phyloP scores from a whole-genome alignment of 2,113 vertebrate species.

The Pitta sordida region DNA sequence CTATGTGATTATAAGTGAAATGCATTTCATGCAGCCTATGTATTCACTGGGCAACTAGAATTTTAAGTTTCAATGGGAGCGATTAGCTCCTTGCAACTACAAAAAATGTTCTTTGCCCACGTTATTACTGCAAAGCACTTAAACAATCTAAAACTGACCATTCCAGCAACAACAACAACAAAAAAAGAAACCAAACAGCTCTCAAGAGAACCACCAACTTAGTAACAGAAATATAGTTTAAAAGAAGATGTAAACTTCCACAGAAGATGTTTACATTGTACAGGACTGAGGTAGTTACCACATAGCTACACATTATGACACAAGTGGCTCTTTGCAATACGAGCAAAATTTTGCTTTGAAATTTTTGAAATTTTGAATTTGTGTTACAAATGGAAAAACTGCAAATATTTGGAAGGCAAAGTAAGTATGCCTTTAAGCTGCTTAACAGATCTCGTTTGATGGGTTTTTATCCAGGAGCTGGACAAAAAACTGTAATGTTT shows the following conservation, averaged over 20 bases:
- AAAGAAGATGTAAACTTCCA: not conserved
- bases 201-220: not conserved
- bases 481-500: not conserved
- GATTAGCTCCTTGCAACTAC: not conserved
- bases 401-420: not conserved
- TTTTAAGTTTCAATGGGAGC: not conserved
- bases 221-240: not conserved
- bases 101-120: not conserved
- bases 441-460: not conserved
- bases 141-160: not conserved
- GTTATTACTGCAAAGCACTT: not conserved
- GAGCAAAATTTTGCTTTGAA: not conserved
- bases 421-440: not conserved
- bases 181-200: not conserved
- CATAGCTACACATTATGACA: not conserved
- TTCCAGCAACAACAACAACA: not conserved
- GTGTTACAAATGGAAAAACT: not conserved
- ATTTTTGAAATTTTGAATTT: not conserved
- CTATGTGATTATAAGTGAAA: not conserved
- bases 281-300: not conserved
- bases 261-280: not conserved
- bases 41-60: not conserved
- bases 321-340: not conserved
- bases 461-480: not conserved
- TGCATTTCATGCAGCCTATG: accelerated